Percentiles rank a stretch among this genome's conserved stretches.
Conservation (phyloP, 2,888 invertebrate genomes). For the Synergus umbraculus region DNA sequence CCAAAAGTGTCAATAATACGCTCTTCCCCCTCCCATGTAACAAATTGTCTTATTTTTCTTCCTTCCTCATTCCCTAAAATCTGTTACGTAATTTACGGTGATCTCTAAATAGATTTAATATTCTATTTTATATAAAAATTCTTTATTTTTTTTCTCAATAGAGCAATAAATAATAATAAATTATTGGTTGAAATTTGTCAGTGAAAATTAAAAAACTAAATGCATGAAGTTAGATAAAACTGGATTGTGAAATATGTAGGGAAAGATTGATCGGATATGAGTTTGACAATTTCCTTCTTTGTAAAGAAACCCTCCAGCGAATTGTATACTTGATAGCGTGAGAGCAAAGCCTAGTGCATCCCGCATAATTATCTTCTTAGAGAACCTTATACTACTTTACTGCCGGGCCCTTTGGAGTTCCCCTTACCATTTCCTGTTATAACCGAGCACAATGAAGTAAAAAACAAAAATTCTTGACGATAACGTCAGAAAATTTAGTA, state of each 20-base stretch:
- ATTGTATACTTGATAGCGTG: constrained; percentile 18
- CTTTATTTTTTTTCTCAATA: not conserved
- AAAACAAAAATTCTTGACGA: not conserved
- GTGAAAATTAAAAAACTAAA: not conserved
- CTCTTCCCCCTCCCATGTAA: no score
- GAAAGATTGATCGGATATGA: constrained; percentile 34
- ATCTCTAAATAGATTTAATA: not conserved
- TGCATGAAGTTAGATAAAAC: not conserved
- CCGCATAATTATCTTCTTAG: constrained; percentile 36
- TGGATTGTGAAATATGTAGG: not conserved
- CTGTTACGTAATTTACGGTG: no score
- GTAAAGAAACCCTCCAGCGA: not conserved
- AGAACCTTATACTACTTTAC: constrained; percentile 5
- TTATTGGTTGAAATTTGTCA: not conserved
- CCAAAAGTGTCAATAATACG: no score
- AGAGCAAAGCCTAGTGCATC: constrained; percentile 17
- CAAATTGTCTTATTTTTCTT: no score
- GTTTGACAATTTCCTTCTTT: constrained; percentile 31
- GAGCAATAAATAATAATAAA: not conserved
- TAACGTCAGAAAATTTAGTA: not conserved
- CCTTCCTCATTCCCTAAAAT: no score
- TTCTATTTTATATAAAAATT: no score
- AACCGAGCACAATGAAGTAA: not conserved
- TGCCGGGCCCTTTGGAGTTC: constrained; percentile 32
- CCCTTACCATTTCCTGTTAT: constrained; percentile 23